Evolutionary conservation across 2,113 vertebrate genomes (phyloP).

Genomic region (Plestiodon gilberti): DNA sequence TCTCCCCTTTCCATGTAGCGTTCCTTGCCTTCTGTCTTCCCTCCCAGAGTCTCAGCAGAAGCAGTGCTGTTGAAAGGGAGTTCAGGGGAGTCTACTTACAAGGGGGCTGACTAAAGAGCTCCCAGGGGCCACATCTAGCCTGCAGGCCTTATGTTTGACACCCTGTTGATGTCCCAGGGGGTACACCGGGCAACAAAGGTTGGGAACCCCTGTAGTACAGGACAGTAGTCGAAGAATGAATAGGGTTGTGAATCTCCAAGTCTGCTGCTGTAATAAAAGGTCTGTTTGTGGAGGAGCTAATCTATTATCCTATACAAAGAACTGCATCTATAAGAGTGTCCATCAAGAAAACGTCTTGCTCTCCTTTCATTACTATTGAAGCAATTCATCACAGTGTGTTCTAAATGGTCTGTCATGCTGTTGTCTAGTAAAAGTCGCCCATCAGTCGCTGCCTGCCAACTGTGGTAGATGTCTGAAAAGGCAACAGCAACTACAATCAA

Average conservation of each 20-base stretch:
- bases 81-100: no score
- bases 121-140: no score
- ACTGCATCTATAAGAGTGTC: neutral
- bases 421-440: constrained; percentile 26
- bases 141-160: no score
- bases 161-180: no score
- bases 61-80: no score
- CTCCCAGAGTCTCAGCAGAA: no score
- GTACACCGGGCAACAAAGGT: no score
- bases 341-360: neutral
- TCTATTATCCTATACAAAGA: neutral
- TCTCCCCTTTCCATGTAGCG: no score
- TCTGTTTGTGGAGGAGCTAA: neutral
- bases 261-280: neutral
- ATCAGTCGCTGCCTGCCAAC: neutral
- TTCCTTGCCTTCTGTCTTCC: no score
- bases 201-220: no score
- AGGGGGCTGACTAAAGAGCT: no score
- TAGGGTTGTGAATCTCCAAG: neutral
- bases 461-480: neutral
- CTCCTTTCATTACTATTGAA: constrained; percentile 9
- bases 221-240: neutral
- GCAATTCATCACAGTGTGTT: neutral
- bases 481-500: neutral
- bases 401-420: constrained; percentile 11